Conservation (phyloP, 1,140 invertebrate genomes). For the Neodiprion pinetum region DNA sequence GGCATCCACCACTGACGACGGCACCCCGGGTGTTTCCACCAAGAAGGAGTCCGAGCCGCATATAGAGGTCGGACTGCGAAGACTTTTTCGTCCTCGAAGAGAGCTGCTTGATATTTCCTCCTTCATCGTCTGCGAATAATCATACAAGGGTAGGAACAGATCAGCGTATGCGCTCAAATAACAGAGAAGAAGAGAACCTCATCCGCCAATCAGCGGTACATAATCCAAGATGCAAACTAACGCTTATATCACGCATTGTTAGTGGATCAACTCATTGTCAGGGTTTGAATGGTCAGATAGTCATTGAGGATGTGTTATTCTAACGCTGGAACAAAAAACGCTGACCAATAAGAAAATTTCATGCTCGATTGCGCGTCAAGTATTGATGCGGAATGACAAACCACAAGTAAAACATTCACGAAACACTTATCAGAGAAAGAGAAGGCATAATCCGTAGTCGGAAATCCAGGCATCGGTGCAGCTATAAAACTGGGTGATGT, state of each 20-base stretch:
- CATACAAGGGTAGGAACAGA: background rate
- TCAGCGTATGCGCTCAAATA: conserved; percentile 18
- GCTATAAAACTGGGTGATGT: no score
- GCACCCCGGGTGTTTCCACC: conserved; percentile 57
- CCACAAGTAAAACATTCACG: background rate
- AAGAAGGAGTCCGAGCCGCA: conserved; percentile 82
- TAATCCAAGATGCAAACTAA: background rate
- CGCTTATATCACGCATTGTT: no score
- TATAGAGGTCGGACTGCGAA: conserved; percentile 80
- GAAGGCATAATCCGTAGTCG: conserved; percentile 8
- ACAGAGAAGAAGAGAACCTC: conserved; percentile 16
- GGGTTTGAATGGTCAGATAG: no score
- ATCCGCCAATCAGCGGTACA: conserved; percentile 1
- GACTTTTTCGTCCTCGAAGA: conserved; percentile 64
- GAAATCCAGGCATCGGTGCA: background rate
- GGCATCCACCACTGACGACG: conserved; percentile 27
- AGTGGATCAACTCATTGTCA: no score
- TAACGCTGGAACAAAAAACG: no score
- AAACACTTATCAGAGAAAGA: conserved; percentile 18
- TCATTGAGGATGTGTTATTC: no score
- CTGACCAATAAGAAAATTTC: no score
- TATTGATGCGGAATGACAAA: no score
- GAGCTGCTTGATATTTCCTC: conserved; percentile 68
- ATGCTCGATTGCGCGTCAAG: no score
- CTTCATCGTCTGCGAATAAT: conserved; percentile 72